These are phyloP conservation scores for Noctua janthina DNA, from an alignment of 2,888 invertebrate species.

Conservation along the genomic window DNA sequence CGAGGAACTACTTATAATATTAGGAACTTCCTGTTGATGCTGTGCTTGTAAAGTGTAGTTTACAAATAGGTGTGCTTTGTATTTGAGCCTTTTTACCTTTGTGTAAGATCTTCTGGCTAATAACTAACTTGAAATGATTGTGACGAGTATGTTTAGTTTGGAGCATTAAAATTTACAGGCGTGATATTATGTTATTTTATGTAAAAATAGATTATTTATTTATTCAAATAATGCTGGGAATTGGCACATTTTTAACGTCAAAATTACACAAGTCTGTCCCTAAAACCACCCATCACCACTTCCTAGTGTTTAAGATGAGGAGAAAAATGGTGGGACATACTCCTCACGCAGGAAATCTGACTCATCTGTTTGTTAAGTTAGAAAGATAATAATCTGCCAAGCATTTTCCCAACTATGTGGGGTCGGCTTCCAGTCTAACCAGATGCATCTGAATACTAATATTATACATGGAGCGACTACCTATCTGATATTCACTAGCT, in stretches of 20 bases:
- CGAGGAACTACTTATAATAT: conserved; percentile 26
- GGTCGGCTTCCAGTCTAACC: too few relatives aligned
- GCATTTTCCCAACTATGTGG: too few relatives aligned
- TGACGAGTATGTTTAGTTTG: background rate
- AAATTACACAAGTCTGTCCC: background rate
- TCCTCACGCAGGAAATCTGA: background rate
- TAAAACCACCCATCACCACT: background rate
- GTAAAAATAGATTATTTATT: too few relatives aligned
- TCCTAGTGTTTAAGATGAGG: too few relatives aligned
- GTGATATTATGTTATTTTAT: too few relatives aligned
- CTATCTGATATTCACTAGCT: too few relatives aligned
- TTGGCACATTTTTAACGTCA: background rate
- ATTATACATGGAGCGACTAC: too few relatives aligned
- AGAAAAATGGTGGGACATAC: background rate
- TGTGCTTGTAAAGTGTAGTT: background rate
- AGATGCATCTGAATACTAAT: too few relatives aligned
- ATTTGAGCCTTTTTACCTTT: background rate
- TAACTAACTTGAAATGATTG: background rate
- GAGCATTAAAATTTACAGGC: too few relatives aligned
- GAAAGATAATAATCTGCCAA: too few relatives aligned
- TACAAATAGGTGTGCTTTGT: background rate
- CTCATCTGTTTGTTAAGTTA: too few relatives aligned
- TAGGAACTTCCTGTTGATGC: conserved; percentile 29
- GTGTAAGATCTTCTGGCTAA: background rate
- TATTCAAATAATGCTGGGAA: background rate